Base-by-base conservation (phyloP, 2,888 invertebrate species). In the Drosophila flavopinicola region DNA sequence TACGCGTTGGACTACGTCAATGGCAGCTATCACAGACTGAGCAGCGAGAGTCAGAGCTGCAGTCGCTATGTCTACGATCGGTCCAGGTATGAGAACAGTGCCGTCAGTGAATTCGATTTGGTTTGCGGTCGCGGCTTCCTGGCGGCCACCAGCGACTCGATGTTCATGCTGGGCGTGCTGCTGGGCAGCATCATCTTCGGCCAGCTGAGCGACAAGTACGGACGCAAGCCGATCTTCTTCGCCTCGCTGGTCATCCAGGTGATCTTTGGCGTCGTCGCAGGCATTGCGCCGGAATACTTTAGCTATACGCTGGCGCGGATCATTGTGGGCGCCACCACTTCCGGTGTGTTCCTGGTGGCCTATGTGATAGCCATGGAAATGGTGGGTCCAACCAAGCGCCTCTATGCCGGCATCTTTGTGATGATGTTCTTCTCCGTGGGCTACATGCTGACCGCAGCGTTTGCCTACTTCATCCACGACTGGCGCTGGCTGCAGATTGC, bases 331-430 rank as follows among this genome's bases (percentile, higher is more conserved):
- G 93, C 94, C 9, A 94, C 95, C 7, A 95, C 95, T 6, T 95
- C 95, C 5, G 95, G 95, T 1, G 94, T 95, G 7, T 96, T 95
- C 85, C 91, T 95, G 59, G 95, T 95, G 15, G 94, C 95, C 38
- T 96, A 95, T 89, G 95, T 95, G 42, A 94, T 96, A 74, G 95
- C 95, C 93, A 92, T 92, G 91, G 94, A 95, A 91, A 94, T 94
- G 94, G 95, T 95, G 7, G 95, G 95, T 4, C 94, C 95, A 0
- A 92, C 92, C 48, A 94, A 94, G 84, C 92, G 95, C 37, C 91
- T 94, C 48, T 92, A 94, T 51, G 95, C 95, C 3, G 95, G 95
- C 6, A 94, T 95, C 13, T 93, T 94, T 7, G 94, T 94, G 66
- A 95, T 95, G 91, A 93, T 94, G 91, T 95, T 95, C 90, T 95